phyloP scores from a whole-genome alignment of 2,888 invertebrate genomes.

The Drosophila fulvimacula region DNA sequence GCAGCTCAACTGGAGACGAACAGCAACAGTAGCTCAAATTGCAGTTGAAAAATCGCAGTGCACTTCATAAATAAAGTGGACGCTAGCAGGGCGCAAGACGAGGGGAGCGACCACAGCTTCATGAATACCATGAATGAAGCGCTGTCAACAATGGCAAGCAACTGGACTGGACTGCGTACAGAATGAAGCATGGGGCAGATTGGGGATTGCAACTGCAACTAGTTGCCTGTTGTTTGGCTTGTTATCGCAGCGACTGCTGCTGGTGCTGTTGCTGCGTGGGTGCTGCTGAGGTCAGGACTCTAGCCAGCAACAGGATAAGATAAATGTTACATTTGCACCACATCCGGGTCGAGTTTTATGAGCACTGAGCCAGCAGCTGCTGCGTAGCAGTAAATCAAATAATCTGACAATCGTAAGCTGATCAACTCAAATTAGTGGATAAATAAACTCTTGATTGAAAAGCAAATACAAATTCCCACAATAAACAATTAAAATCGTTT shows the following conservation, averaged over 20 bases:
- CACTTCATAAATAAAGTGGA: constrained; percentile 70
- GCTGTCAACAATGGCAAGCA: constrained; percentile 71
- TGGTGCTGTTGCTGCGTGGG: constrained; percentile 27
- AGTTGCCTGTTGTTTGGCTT: constrained; percentile 59
- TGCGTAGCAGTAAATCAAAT: constrained; percentile 15
- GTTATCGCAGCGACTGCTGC: constrained; percentile 48
- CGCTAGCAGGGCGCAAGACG: constrained; percentile 11
- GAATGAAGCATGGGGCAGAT: constrained; percentile 4
- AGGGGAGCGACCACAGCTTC: constrained; percentile 24
- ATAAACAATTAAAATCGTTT: neutral
- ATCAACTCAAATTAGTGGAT: constrained; percentile 22
- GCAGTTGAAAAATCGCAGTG: constrained; percentile 72
- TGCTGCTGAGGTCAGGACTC: constrained; percentile 42
- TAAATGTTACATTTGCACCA: constrained; percentile 55
- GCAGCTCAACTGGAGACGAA: constrained; percentile 16
- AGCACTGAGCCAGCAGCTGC: neutral
- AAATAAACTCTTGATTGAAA: constrained; percentile 15
- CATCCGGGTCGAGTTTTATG: constrained; percentile 26
- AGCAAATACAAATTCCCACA: neutral
- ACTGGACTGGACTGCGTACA: constrained; percentile 32
- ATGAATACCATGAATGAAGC: constrained; percentile 73
- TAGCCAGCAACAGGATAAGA: constrained; percentile 45
- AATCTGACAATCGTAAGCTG: constrained; percentile 14
- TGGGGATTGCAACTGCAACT: constrained; percentile 37
- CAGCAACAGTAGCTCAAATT: constrained; percentile 51